These are phyloP conservation scores for Cyanoramphus novaezelandiae DNA, from an alignment of 2,113 vertebrate species.

Conservation along the genomic window DNA sequence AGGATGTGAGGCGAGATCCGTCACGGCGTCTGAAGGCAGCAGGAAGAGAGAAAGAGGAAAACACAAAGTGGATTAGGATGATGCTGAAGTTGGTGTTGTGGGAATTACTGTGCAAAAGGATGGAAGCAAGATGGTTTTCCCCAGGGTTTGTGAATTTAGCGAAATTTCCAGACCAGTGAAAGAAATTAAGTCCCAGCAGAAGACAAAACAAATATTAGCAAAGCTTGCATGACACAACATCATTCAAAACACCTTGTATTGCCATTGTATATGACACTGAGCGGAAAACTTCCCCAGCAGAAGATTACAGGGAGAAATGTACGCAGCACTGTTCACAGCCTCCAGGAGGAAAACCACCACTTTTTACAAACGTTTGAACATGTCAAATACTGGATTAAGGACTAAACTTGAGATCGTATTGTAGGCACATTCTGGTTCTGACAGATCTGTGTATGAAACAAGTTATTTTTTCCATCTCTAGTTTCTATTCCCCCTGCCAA, in stretches of 20 bases:
- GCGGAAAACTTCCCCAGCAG: neutral
- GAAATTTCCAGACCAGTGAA: neutral
- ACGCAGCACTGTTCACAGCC: neutral
- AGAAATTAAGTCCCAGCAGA: neutral
- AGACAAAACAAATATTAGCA: neutral
- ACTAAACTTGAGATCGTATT: neutral
- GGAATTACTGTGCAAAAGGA: neutral
- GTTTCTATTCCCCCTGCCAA: constrained; percentile 16
- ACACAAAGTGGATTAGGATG: rapidly evolving
- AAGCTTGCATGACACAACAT: neutral
- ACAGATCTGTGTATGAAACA: neutral
- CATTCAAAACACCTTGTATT: neutral
- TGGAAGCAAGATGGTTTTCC: neutral
- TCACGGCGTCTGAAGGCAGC: constrained; percentile 79
- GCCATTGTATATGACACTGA: neutral
- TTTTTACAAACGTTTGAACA: neutral
- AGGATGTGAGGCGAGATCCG: constrained; percentile 80
- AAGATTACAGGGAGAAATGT: neutral
- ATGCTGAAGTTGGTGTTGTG: neutral
- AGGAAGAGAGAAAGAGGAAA: neutral
- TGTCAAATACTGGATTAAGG: neutral
- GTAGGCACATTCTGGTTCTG: neutral
- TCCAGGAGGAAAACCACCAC: neutral
- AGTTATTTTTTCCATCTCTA: neutral
- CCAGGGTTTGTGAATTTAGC: neutral